These are phyloP conservation scores for Phortica variegata DNA, from an alignment of 1,140 invertebrate species.

Conservation along the genomic window DNA sequence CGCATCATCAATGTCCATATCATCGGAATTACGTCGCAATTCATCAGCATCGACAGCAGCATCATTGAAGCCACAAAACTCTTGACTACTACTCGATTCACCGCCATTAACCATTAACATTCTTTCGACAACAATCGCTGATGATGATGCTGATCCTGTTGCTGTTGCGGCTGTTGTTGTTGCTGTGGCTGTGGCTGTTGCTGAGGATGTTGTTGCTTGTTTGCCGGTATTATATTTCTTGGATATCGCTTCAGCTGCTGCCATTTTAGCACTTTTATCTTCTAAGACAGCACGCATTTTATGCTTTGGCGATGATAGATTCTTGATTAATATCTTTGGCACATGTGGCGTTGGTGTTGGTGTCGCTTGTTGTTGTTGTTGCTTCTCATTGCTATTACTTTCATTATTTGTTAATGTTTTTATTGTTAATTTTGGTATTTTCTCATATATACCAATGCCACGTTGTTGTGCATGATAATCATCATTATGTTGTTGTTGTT, in stretches of 20 bases:
- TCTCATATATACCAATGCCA: no score
- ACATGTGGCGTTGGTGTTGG: constrained; percentile 19
- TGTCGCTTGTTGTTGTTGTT: constrained; percentile 2
- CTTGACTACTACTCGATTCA: constrained; percentile 38
- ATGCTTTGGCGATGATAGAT: constrained; percentile 46
- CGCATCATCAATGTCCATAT: constrained; percentile 53
- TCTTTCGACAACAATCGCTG: background rate
- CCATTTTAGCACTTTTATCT: no score
- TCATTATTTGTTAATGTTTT: constrained; percentile 4
- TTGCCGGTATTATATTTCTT: no score
- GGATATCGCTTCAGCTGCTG: no score
- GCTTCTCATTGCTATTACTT: constrained; percentile 11
- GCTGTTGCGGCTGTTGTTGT: background rate
- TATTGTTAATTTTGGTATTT: constrained; percentile 14
- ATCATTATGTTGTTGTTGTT: no score
- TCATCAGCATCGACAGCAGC: constrained; percentile 16
- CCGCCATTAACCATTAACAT: constrained; percentile 27
- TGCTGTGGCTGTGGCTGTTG: no score
- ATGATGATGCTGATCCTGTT: constrained; percentile 2
- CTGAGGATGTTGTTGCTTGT: no score
- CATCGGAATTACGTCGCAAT: constrained; percentile 42
- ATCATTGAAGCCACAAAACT: constrained; percentile 40
- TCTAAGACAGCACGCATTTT: constrained; percentile 46
- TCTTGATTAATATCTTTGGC: constrained; percentile 53
- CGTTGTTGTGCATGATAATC: constrained; percentile 7